phyloP scores from a whole-genome alignment of 2,888 invertebrate genomes.

The Myopa testacea region DNA sequence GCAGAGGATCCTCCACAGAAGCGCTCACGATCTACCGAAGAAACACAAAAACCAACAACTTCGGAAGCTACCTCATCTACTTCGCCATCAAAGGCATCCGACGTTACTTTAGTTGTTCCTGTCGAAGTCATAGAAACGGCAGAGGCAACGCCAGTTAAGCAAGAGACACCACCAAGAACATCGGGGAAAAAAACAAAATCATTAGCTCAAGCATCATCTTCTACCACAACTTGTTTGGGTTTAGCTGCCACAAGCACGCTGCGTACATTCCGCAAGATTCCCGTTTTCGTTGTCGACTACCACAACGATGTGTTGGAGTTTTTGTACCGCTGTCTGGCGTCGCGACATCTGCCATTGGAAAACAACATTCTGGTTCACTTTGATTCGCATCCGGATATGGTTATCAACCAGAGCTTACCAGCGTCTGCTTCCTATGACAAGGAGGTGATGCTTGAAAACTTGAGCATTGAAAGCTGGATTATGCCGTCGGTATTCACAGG shows the following conservation, averaged over 20 bases:
- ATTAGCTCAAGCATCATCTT: background rate
- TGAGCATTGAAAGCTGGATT: slow-evolving; percentile 96
- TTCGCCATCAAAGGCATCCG: slow-evolving; percentile 9
- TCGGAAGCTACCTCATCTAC: slow-evolving; percentile 22
- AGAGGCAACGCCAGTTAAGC: slow-evolving; percentile 40
- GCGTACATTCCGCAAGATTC: slow-evolving; percentile 71
- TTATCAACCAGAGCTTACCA: slow-evolving; percentile 81
- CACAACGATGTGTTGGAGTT: slow-evolving; percentile 84
- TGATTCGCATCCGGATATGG: slow-evolving; percentile 93
- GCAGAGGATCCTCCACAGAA: slow-evolving; percentile 24
- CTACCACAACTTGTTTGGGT: slow-evolving; percentile 31
- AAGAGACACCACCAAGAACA: slow-evolving; percentile 43
- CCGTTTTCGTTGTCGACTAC: slow-evolving; percentile 82
- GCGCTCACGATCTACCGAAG: background rate
- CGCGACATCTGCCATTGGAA: slow-evolving; percentile 82
- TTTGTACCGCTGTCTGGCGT: slow-evolving; percentile 82
- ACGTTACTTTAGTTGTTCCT: slow-evolving; percentile 29
- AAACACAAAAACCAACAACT: background rate
- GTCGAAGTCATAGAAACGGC: background rate
- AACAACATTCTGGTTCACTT: slow-evolving; percentile 84
- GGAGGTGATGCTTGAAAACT: slow-evolving; percentile 74
- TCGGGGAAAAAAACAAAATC: background rate
- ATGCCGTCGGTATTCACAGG: slow-evolving; percentile 86
- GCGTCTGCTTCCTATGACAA: slow-evolving; percentile 82
- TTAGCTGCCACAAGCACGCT: slow-evolving; percentile 29